Evolutionary conservation across 2,113 vertebrate genomes (phyloP), one percentile per base, ranked within the genome.

Genomic region (Aegypius monachus): DNA sequence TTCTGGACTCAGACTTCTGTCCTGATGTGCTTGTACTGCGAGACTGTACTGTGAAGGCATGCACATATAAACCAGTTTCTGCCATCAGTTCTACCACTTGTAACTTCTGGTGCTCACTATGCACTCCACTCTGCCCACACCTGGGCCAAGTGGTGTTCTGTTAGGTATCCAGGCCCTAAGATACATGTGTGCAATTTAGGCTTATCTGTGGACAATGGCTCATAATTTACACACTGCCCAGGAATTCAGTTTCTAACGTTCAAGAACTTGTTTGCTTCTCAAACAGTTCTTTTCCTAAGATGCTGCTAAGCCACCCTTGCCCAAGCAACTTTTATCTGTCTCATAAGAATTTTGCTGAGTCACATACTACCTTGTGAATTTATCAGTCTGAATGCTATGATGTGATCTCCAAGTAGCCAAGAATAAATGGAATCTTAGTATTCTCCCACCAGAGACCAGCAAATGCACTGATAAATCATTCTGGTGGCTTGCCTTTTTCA

Each of bases 21-120:
- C 47, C 81, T 13, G 34, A 8, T 18, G 27, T 3, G 1, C 16
- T 15, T 70, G 14, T 31, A 20, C 0, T 22, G 38, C 40, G 21
- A 1, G 8, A 0, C 53, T 29, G n/a, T 11, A 0, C 73, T 31
- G 0, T 4, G 34, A 36, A 31, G 63, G 63, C 0, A 73, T 6
- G 12, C 27, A 32, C 45, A 36, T 3, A 32, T 9, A n/a, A 68
- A 40, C 1, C 23, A 21, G 20, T 0, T 73, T 19, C 45, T 74
- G 91, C 19, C 23, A 40, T 3, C 2, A 7, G 2, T 13, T 29
- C 68, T 52, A 36, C 26, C 65, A 13, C 16, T n/a, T 16, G 8
- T 29, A 73, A 13, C n/a, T 15, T 1, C 70, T 71, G 61, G 42
- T 16, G 79, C 73, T 56, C 10, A 0, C 38, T 7, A 2, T 21